phyloP scores from a whole-genome alignment of 2,888 invertebrate species.

The Volucella inanis region DNA sequence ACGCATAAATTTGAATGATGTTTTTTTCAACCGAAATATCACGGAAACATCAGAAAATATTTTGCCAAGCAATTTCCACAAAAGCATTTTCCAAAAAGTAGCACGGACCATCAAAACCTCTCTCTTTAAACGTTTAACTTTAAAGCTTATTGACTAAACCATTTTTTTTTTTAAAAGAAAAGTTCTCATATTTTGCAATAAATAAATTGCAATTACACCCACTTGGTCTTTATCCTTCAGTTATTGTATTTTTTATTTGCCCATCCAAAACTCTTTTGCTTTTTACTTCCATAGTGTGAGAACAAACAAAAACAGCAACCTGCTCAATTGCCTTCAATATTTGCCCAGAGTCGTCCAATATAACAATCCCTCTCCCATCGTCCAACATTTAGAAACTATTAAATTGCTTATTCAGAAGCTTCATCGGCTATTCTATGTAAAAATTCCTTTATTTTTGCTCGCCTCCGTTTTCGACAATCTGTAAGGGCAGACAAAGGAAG shows the following conservation, averaged over 20 bases:
- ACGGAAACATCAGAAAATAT: too few relatives aligned
- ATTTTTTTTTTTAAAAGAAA: too few relatives aligned
- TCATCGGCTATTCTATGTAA: conserved; percentile 18
- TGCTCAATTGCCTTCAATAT: conserved; percentile 30
- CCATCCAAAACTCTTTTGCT: neutral
- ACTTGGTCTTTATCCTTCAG: too few relatives aligned
- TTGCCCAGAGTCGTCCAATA: neutral
- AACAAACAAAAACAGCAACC: conserved; percentile 34
- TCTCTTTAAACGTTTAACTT: too few relatives aligned
- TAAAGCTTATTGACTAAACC: too few relatives aligned
- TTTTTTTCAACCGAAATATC: too few relatives aligned
- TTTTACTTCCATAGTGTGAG: neutral
- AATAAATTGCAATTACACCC: too few relatives aligned
- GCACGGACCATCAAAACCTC: too few relatives aligned
- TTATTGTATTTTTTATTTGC: neutral
- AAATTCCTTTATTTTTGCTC: conserved; percentile 28
- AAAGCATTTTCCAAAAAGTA: too few relatives aligned
- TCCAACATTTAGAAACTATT: conserved; percentile 64
- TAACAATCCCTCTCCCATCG: neutral
- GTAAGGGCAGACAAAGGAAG: conserved; percentile 22
- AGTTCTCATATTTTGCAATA: too few relatives aligned
- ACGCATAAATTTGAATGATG: too few relatives aligned
- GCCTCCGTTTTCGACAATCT: conserved; percentile 22
- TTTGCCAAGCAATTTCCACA: too few relatives aligned
- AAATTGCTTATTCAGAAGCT: conserved; percentile 57